Conservation (phyloP, 2,113 vertebrate species). For the Urocynchramus pylzowi region DNA sequence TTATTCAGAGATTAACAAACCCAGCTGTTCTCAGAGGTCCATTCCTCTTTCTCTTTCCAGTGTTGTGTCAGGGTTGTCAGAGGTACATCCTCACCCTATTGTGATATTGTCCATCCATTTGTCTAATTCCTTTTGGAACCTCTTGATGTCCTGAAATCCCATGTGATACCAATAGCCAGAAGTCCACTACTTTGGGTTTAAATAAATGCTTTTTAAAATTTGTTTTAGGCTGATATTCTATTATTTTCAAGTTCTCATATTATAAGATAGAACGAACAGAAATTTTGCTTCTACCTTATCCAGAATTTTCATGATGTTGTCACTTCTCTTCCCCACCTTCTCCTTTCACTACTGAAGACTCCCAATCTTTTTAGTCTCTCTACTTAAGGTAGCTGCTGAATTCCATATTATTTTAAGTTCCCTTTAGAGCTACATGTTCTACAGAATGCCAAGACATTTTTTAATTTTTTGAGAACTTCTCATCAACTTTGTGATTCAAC, state of each 20-base stretch:
- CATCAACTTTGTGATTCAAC: not conserved
- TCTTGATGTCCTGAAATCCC: not conserved
- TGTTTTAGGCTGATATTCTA: not conserved
- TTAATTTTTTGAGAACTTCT: not conserved
- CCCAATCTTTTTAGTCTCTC: not conserved
- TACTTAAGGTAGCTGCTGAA: not conserved
- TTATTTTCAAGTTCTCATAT: not conserved
- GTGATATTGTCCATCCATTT: not conserved
- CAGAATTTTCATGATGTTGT: fast-evolving
- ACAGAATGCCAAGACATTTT: not conserved
- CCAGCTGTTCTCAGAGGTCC: not conserved
- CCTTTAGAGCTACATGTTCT: not conserved
- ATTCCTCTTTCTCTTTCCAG: not conserved
- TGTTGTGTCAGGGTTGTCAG: not conserved
- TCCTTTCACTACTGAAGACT: not conserved
- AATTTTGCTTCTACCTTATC: not conserved
- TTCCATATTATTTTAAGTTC: not conserved
- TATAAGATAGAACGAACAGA: not conserved
- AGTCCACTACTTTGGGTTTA: not conserved
- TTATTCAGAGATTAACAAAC: not conserved
- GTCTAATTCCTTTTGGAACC: not conserved
- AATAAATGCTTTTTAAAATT: not conserved
- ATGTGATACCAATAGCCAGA: not conserved
- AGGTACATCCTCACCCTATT: not conserved
- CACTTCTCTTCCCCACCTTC: not conserved